phyloP scores from a whole-genome alignment of 2,797 vertebrate species.

The Aselliscus stoliczkanus region DNA sequence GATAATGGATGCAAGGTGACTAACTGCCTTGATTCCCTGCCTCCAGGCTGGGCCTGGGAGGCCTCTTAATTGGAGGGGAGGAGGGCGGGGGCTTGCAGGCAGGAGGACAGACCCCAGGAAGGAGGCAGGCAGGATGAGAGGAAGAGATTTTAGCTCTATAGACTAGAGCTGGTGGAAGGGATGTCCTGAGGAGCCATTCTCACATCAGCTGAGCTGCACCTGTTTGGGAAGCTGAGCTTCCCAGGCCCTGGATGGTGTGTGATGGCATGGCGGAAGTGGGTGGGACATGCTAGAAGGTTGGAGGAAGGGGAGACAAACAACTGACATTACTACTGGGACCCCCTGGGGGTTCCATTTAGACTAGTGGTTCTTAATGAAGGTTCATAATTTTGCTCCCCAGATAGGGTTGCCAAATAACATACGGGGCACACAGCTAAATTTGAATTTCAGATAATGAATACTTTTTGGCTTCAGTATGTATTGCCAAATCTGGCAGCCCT shows the following conservation, averaged over 20 bases:
- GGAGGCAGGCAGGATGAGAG: background rate
- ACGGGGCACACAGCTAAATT: background rate
- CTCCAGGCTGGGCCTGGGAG: background rate
- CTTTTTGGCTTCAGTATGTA: background rate
- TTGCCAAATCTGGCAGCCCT: background rate
- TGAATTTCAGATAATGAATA: background rate
- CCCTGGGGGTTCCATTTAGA: background rate
- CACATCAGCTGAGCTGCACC: background rate
- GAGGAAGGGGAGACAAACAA: background rate
- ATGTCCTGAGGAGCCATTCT: accelerated
- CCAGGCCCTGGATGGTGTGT: background rate
- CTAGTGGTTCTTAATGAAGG: background rate
- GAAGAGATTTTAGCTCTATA: background rate
- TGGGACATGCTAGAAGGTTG: background rate
- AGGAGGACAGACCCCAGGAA: background rate
- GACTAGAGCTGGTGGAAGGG: background rate
- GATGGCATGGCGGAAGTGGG: background rate
- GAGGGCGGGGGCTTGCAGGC: no score
- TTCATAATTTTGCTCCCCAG: background rate
- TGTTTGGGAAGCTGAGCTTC: background rate
- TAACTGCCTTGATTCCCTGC: constrained; percentile 63
- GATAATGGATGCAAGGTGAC: constrained; percentile 61
- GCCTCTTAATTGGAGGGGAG: constrained; percentile 7
- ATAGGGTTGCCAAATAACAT: background rate
- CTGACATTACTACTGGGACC: background rate